Evolutionary conservation across 2,113 vertebrate genomes (phyloP).

Genomic region (Genyomyrus donnyi): DNA sequence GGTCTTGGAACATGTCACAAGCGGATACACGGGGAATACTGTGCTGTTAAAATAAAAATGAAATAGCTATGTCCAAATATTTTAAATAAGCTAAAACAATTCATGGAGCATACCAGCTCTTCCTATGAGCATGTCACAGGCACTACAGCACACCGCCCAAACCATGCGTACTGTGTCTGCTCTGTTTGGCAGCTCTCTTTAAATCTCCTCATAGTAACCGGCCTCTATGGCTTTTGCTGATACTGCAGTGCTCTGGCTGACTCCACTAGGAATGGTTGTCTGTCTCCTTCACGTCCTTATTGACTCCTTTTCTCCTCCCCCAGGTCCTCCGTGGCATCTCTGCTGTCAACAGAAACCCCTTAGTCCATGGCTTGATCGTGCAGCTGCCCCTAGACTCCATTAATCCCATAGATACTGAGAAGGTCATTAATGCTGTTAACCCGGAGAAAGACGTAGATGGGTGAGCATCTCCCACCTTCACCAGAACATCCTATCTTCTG

Average conservation of each 20-base stretch:
- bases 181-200: neutral
- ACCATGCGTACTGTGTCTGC: neutral
- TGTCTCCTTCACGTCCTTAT: too few relatives aligned
- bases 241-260: neutral
- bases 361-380: constrained; percentile 85
- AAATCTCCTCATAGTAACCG: neutral
- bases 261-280: neutral
- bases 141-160: neutral
- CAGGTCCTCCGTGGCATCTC: constrained; percentile 76
- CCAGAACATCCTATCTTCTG: neutral
- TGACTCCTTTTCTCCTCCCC: neutral
- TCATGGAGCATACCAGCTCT: neutral
- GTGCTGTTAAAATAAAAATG: too few relatives aligned
- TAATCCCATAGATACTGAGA: constrained; percentile 78
- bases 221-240: neutral
- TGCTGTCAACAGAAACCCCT: constrained; percentile 77
- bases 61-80: neutral
- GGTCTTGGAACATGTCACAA: too few relatives aligned
- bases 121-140: neutral
- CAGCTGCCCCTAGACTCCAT: constrained; percentile 88
- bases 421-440: constrained; percentile 77
- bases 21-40: too few relatives aligned
- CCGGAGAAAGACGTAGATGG: constrained; percentile 94
- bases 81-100: neutral
- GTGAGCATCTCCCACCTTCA: constrained; percentile 50